phyloP scores from a whole-genome alignment of 2,113 vertebrate species.

The Pycnonotus jocosus region DNA sequence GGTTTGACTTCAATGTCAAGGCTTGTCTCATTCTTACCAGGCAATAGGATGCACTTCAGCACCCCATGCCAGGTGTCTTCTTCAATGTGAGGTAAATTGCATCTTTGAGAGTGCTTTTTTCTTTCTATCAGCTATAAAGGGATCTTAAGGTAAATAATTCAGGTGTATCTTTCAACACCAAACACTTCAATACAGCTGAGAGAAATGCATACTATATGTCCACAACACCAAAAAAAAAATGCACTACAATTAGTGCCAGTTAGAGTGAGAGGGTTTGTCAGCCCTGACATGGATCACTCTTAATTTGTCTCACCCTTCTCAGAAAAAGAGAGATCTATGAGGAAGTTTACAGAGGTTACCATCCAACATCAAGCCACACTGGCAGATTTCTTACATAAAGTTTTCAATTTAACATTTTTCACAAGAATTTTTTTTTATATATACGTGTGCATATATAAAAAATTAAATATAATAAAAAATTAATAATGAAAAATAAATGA shows the following conservation, averaged over 20 bases:
- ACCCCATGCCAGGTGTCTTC: background rate
- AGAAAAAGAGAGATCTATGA: background rate
- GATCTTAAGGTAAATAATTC: background rate
- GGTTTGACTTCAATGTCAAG: background rate
- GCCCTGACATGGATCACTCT: background rate
- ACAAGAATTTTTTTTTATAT: background rate
- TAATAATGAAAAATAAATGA: constrained; percentile 37
- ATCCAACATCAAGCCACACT: background rate
- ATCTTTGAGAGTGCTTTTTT: background rate
- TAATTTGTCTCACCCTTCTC: background rate
- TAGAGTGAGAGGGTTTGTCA: background rate
- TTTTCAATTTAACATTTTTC: background rate
- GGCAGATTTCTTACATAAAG: background rate
- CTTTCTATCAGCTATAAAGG: background rate
- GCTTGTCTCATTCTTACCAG: background rate
- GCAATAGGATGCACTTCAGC: background rate
- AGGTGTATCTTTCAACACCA: background rate
- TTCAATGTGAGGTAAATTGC: background rate
- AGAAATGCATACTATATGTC: background rate
- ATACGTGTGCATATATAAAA: background rate
- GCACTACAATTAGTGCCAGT: background rate
- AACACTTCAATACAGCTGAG: background rate
- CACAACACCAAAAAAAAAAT: background rate
- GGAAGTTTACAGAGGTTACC: background rate
- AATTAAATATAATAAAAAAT: background rate